Evolutionary conservation across 2,113 vertebrate species (phyloP).

Genomic region (Rhombomys opimus): DNA sequence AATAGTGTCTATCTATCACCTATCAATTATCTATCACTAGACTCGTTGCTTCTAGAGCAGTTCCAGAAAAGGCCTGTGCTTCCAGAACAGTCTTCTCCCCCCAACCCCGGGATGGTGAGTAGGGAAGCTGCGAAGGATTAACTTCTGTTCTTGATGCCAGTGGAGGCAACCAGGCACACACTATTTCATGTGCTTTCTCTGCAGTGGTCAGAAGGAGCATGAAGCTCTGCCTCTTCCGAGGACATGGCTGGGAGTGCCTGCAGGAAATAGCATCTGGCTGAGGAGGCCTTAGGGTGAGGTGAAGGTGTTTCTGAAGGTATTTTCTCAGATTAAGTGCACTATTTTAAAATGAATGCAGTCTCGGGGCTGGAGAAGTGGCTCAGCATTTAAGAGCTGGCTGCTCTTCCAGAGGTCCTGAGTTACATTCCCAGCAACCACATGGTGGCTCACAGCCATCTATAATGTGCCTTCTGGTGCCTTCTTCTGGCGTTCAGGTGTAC

Average conservation of each 20-base stretch:
- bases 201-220: neutral
- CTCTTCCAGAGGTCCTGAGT: too few relatives aligned
- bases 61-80: neutral
- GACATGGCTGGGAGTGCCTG: neutral
- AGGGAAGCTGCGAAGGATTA: neutral
- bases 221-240: fast-evolving
- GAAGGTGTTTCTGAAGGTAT: neutral
- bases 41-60: fast-evolving
- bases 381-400: too few relatives aligned
- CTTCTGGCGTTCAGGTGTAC: too few relatives aligned
- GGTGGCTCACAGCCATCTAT: too few relatives aligned
- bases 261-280: neutral
- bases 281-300: neutral
- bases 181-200: fast-evolving
- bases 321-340: neutral
- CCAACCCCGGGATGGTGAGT: neutral
- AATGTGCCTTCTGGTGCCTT: too few relatives aligned
- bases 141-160: neutral
- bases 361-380: neutral
- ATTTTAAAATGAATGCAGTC: neutral
- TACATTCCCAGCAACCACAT: too few relatives aligned
- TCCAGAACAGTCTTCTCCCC: neutral
- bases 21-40: neutral
- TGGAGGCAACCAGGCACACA: neutral
- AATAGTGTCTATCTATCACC: neutral